Evolutionary conservation across 2,113 vertebrate species (phyloP), one percentile per base, ranked within the genome.

Genomic region (Mugil cephalus): DNA sequence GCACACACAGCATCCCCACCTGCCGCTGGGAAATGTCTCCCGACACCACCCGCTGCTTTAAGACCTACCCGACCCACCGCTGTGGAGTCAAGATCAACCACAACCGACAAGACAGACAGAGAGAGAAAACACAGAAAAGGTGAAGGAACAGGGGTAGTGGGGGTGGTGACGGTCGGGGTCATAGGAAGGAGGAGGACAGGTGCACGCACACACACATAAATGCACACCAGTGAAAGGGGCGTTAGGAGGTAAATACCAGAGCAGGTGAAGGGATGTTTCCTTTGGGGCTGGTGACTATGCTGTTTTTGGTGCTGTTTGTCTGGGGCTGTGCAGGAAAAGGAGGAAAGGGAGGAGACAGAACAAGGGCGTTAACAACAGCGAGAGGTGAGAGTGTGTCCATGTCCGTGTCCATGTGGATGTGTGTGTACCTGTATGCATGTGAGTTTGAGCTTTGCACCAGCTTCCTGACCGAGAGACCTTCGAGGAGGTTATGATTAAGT

Each of bases 241-340:
- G 55, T 75, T 64, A 61, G 84, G 87, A 90, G 91, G 84, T 93
- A 94, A 95, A 92, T 98, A 98, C 97, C 96, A 98, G 95, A 89
- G 96, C 95, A 3, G 96, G 95, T 70, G 96, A 95, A 40, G 96
- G 96, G 85, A 96, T 90, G 30, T 96, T 96, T 92, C 96, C 97
- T 91, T 98, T 98, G 82, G 96, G 96, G 90, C 96, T 98, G 93
- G 96, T 97, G 91, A 96, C 96, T 40, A 94, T 93, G 77, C 95
- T 97, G 95, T 96, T 96, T 96, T 98, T 98, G 94, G 94, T 97
- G 95, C 97, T 98, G 92, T 98, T 97, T 88, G 96, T 96, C 95
- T 96, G 96, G 60, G 97, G 96, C 97, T 98, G 95, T 82, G 88
- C 91, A 91, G 89, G 90, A 90, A 67, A 90, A 84, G 77, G 13